Conservation (phyloP, 64 coral and sea anemone genomes). For the Trachythela sp. region DNA sequence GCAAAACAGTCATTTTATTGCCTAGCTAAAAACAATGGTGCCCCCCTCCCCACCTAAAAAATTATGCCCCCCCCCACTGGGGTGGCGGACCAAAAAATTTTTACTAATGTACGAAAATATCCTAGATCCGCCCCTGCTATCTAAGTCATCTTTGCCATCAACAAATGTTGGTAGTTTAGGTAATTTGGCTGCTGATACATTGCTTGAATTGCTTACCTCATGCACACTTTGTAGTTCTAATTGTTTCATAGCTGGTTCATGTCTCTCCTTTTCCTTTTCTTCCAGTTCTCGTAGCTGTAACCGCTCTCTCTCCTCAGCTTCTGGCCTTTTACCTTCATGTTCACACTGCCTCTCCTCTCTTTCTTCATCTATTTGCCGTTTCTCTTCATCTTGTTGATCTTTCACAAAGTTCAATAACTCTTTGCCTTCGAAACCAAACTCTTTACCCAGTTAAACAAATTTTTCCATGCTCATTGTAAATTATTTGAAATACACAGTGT, state of each 20-base stretch:
- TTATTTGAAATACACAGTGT: no score
- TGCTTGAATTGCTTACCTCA: neutral
- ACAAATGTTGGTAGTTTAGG: constrained; percentile 16
- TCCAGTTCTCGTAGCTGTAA: neutral
- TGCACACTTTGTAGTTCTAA: neutral
- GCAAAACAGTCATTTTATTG: no score
- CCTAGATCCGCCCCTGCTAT: no score
- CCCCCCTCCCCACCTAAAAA: no score
- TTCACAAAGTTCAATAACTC: neutral
- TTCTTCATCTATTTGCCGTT: neutral
- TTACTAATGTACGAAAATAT: no score
- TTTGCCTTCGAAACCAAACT: neutral
- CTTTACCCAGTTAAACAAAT: neutral
- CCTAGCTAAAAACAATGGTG: no score
- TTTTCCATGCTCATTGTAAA: neutral
- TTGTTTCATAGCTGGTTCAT: neutral
- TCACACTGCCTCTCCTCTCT: neutral
- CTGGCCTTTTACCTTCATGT: neutral
- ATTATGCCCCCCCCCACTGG: neutral
- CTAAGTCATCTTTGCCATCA: constrained; percentile 25
- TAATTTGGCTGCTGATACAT: neutral
- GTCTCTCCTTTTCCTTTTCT: neutral
- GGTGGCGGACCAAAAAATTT: no score
- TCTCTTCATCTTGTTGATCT: neutral
- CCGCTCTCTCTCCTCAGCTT: neutral